A percentile compares a stretch with the other conserved stretches of the same genome.
phyloP scores from a whole-genome alignment of 2,888 invertebrate genomes.

The Drosophila nr. perissopoda region DNA sequence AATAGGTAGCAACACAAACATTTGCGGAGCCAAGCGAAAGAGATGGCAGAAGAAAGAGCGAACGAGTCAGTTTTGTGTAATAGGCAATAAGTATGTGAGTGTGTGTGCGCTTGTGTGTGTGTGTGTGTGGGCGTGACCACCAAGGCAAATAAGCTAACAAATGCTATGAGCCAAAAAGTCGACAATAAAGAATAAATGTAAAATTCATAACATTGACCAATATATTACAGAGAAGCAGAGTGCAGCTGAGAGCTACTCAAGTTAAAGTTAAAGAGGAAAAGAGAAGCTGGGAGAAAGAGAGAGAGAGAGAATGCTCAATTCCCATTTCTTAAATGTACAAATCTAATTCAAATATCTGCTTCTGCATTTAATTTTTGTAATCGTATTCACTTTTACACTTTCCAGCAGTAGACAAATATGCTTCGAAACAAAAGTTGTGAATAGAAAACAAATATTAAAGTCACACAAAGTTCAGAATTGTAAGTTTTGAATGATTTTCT shows the following conservation, averaged over 20 bases:
- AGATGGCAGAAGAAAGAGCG: constrained; percentile 7
- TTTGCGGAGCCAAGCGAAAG: constrained; percentile 17
- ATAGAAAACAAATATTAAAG: not conserved
- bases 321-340: not conserved
- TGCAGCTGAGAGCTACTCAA: not conserved
- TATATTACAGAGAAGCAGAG: constrained; percentile 2
- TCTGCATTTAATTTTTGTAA: not conserved
- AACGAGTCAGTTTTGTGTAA: constrained; percentile 25
- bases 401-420: not conserved
- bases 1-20: constrained; percentile 17
- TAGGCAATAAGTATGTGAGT: constrained; percentile 33
- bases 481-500: not conserved
- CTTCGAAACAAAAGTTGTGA: not conserved
- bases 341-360: not conserved
- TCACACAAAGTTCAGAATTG: not conserved
- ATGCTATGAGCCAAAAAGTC: constrained; percentile 22
- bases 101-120: constrained; percentile 14
- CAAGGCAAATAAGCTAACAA: constrained; percentile 37
- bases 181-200: constrained; percentile 1
- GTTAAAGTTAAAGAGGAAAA: not conserved
- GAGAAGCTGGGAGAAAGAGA: not conserved
- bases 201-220: constrained; percentile 24
- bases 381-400: not conserved
- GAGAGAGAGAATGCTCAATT: not conserved
- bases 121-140: constrained; percentile 25